Conservation (phyloP, 2,888 invertebrate species). For the Vanessa cardui region DNA sequence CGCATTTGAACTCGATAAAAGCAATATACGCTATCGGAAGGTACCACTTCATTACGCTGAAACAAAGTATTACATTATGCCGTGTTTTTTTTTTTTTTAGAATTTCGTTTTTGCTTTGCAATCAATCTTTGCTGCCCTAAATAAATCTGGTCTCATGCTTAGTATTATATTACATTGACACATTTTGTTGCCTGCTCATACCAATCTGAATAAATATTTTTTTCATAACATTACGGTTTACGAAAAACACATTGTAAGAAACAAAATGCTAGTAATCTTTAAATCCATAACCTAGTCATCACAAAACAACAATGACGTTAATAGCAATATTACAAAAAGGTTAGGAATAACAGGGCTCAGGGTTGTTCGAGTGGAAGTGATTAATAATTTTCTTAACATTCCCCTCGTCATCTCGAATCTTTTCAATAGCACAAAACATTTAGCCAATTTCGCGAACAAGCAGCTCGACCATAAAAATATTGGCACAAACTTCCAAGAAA, state of each 20-base stretch:
- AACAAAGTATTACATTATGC: conserved; percentile 7
- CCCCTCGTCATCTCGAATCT: conserved; percentile 80
- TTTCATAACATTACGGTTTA: no score
- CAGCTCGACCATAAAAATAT: conserved; percentile 72
- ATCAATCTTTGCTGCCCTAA: no score
- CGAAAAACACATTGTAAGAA: no score
- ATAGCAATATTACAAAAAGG: conserved; percentile 22
- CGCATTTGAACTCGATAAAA: conserved; percentile 48
- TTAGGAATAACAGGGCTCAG: conserved; percentile 57
- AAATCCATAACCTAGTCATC: neutral
- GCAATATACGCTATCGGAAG: conserved; percentile 31
- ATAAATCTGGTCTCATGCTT: no score
- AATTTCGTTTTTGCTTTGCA: no score
- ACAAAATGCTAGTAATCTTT: no score
- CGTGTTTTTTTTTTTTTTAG: neutral
- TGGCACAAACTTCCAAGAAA: conserved; percentile 54
- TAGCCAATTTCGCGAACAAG: conserved; percentile 79
- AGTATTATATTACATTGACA: no score
- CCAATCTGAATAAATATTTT: no score
- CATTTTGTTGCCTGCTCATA: no score
- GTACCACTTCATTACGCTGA: conserved; percentile 29
- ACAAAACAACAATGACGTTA: conserved; percentile 6
- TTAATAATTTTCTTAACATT: conserved; percentile 79
- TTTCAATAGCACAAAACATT: conserved; percentile 79
- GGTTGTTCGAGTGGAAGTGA: conserved; percentile 74